Evolutionary conservation across 2,888 invertebrate genomes (phyloP).

Genomic region (Beris morrisii): DNA sequence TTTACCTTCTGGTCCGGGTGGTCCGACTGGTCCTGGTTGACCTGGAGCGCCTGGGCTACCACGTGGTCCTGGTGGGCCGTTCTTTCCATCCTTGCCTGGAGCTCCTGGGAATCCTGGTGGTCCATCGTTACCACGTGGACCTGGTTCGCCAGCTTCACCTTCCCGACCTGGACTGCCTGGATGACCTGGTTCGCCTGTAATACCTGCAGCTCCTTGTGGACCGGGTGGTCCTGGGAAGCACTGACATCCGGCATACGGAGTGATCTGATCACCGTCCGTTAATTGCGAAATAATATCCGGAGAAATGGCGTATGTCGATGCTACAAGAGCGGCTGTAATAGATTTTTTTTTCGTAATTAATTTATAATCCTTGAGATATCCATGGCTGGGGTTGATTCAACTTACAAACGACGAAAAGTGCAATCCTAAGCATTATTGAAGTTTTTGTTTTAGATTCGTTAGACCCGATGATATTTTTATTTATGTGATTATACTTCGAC

Average conservation of each 20-base stretch:
- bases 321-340: conserved; percentile 11
- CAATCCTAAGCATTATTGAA: conserved; percentile 11
- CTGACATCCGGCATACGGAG: conserved; percentile 25
- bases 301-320: conserved; percentile 18
- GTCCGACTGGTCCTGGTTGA: conserved; percentile 39
- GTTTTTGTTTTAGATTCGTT: background rate
- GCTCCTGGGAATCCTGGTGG: conserved; percentile 41
- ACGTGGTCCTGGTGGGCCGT: conserved; percentile 40
- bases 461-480: background rate
- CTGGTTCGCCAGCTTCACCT: conserved; percentile 42
- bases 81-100: conserved; percentile 42
- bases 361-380: background rate
- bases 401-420: conserved; percentile 15
- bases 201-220: conserved; percentile 42
- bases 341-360: background rate
- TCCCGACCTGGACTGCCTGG: conserved; percentile 42
- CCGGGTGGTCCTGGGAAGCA: conserved; percentile 43
- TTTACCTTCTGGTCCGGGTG: conserved; percentile 36
- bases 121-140: conserved; percentile 40
- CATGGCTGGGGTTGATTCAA: background rate
- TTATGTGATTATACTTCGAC: conserved; percentile 2
- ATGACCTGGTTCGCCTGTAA: conserved; percentile 40
- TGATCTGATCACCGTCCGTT: conserved; percentile 17
- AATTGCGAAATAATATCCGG: conserved; percentile 30
- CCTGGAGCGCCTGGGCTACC: conserved; percentile 41